Evolutionary conservation across 2,888 invertebrate genomes (phyloP).

Genomic region (Cyrtodaria siliqua): DNA sequence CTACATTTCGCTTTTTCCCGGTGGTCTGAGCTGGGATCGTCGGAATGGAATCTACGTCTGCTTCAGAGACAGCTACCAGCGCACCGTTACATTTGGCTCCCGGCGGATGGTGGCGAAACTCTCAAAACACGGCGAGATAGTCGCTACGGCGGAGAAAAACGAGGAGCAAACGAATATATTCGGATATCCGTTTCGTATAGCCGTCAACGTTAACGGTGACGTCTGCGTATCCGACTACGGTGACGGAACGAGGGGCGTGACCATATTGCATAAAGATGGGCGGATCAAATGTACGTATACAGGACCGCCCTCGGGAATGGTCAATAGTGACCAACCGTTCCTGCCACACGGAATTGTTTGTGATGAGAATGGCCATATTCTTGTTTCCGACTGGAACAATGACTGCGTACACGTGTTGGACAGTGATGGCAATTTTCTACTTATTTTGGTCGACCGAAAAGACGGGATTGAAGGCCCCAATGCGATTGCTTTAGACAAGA

Average conservation of each 20-base stretch:
- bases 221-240: conserved; percentile 65
- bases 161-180: conserved; percentile 62
- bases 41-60: conserved; percentile 61
- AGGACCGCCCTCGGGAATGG: conserved; percentile 38
- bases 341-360: conserved; percentile 66
- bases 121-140: conserved; percentile 59
- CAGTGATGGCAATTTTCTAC: conserved; percentile 55
- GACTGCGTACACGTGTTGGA: conserved; percentile 66
- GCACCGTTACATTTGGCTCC: conserved; percentile 46
- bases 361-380: conserved; percentile 62
- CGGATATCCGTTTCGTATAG: conserved; percentile 63
- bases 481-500: conserved; percentile 59
- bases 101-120: conserved; percentile 63
- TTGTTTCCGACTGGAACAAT: conserved; percentile 69
- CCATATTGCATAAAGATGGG: conserved; percentile 54
- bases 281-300: conserved; percentile 51
- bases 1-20: conserved; percentile 56
- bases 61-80: conserved; percentile 62
- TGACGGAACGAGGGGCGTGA: conserved; percentile 61
- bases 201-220: conserved; percentile 60
- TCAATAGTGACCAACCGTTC: conserved; percentile 57
- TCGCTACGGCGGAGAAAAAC: conserved; percentile 60
- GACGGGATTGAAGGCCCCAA: conserved; percentile 64
- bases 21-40: conserved; percentile 57
- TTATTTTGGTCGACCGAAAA: conserved; percentile 47